Evolutionary conservation across 35 echinoderm and acorn worm species (phyloP).

Genomic region (Apostichopus parvimensis): DNA sequence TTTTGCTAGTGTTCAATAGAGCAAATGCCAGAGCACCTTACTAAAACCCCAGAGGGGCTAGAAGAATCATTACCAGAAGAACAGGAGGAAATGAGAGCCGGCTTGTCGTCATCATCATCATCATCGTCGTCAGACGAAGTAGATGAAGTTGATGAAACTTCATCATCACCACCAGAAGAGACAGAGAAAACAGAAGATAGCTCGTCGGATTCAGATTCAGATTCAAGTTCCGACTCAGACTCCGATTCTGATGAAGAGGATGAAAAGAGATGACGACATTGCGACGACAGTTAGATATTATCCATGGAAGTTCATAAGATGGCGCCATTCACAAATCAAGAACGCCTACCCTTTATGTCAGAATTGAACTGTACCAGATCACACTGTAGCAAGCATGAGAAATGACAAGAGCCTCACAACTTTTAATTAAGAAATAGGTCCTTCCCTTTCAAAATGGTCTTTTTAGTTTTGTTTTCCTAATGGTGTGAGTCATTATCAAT

Average conservation of each 20-base stretch:
- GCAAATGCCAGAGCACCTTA: conserved; percentile 65
- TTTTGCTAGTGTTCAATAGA: conserved; percentile 35
- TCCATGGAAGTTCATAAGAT: too few relatives aligned
- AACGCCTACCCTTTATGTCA: too few relatives aligned
- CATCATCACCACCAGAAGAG: background rate
- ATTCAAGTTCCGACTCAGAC: background rate
- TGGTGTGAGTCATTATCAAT: too few relatives aligned
- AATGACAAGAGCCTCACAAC: too few relatives aligned
- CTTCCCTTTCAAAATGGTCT: too few relatives aligned
- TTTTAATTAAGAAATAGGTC: too few relatives aligned
- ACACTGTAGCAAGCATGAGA: too few relatives aligned
- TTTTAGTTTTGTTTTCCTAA: too few relatives aligned
- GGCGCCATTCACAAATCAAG: too few relatives aligned
- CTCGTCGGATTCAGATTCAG: background rate
- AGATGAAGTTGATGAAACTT: background rate
- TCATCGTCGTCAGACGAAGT: background rate
- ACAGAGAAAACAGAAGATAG: background rate
- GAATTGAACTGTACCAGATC: too few relatives aligned
- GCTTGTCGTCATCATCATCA: background rate
- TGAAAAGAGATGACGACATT: background rate
- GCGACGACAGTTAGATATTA: background rate
- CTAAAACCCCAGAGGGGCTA: conserved; percentile 52
- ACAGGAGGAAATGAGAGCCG: background rate
- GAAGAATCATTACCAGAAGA: background rate
- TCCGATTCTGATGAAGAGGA: background rate